Conservation (phyloP, 2,888 invertebrate species). For the Watsonalla binaria region DNA sequence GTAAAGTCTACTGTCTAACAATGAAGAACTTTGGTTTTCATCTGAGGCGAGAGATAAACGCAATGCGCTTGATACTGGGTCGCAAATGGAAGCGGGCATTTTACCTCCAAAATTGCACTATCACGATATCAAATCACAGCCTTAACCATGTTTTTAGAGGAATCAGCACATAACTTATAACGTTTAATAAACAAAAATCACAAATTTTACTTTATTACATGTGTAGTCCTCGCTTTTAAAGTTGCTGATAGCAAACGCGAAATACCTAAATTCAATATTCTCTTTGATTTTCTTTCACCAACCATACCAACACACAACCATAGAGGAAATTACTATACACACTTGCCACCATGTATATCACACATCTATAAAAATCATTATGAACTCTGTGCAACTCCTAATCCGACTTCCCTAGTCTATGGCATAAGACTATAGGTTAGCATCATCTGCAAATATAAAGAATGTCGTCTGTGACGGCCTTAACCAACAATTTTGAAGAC, state of each 20-base stretch:
- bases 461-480: too few species aligned
- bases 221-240: background rate
- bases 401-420: too few species aligned
- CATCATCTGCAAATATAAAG: too few species aligned
- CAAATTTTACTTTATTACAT: background rate
- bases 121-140: conserved; percentile 59
- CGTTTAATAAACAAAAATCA: background rate
- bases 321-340: too few species aligned
- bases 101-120: conserved; percentile 76
- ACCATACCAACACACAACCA: too few species aligned
- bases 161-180: conserved; percentile 5
- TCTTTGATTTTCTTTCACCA: background rate
- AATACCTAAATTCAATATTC: background rate
- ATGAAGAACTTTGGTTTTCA: conserved; percentile 64
- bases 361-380: too few species aligned
- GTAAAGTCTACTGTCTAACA: conserved; percentile 83
- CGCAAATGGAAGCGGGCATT: conserved; percentile 79
- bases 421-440: too few species aligned
- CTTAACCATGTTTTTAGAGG: conserved; percentile 39
- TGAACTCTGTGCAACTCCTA: too few species aligned
- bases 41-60: conserved; percentile 73
- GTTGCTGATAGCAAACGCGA: background rate
- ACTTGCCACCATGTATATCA: too few species aligned
- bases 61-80: conserved; percentile 77
- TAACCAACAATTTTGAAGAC: too few species aligned